phyloP scores from a whole-genome alignment of 2,797 vertebrate species.

The Pseudochirops corinnae region DNA sequence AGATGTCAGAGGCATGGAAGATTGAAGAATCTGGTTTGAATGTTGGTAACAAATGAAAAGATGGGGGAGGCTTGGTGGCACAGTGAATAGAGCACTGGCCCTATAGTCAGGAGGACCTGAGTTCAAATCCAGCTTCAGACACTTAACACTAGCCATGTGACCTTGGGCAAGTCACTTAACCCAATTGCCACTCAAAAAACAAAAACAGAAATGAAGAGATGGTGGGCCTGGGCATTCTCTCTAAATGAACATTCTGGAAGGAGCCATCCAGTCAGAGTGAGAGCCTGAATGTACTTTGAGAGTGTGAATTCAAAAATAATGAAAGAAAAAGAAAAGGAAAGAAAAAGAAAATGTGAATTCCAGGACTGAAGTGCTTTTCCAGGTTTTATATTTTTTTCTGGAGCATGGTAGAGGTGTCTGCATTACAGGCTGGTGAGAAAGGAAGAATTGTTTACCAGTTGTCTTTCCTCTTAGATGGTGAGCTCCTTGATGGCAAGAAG shows the following conservation, averaged over 20 bases:
- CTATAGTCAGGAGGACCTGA: too few relatives aligned
- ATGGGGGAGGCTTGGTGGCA: too few relatives aligned
- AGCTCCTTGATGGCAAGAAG: not conserved
- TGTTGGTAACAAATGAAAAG: not conserved
- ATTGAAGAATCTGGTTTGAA: not conserved
- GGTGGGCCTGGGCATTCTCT: not conserved
- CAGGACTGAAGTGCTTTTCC: not conserved
- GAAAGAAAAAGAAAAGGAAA: too few relatives aligned
- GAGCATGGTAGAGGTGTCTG: not conserved
- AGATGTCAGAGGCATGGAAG: not conserved
- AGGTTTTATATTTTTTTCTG: not conserved
- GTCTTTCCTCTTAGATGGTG: not conserved
- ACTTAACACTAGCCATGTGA: too few relatives aligned
- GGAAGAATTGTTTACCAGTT: not conserved
- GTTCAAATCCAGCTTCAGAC: too few relatives aligned
- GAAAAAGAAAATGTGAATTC: not conserved
- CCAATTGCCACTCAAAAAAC: too few relatives aligned
- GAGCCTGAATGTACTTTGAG: not conserved
- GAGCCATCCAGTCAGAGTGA: not conserved
- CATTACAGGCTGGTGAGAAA: not conserved
- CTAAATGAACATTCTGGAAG: not conserved
- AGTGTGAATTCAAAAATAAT: not conserved
- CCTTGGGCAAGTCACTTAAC: too few relatives aligned
- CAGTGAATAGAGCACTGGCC: too few relatives aligned
- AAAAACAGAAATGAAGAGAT: too few relatives aligned